A percentile compares a stretch with the other conserved stretches of the same genome.
phyloP scores from a whole-genome alignment of 2,113 vertebrate genomes.

The Arizona elegans region DNA sequence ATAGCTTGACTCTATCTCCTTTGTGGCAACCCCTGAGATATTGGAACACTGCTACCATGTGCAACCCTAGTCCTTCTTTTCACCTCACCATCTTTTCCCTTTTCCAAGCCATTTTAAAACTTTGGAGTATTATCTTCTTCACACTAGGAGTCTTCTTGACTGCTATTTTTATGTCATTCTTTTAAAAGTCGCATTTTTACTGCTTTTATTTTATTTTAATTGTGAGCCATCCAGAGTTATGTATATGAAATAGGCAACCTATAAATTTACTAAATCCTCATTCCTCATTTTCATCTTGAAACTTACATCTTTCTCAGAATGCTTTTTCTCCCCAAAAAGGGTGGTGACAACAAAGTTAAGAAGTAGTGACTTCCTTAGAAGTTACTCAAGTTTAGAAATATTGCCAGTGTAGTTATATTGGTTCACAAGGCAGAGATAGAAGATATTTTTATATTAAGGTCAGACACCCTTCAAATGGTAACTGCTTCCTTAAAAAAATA shows the following conservation, averaged over 20 bases:
- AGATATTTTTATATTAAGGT: constrained; percentile 62
- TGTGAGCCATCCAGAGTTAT: background rate
- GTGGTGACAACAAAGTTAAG: background rate
- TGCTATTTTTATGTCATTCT: background rate
- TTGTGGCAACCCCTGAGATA: no score
- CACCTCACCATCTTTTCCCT: background rate
- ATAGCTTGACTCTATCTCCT: no score
- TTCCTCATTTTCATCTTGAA: background rate
- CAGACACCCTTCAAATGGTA: constrained; percentile 31
- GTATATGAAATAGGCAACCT: background rate
- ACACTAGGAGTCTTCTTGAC: background rate
- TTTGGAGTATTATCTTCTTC: background rate
- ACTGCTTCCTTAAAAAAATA: constrained; percentile 58
- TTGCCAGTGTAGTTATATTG: constrained; percentile 54
- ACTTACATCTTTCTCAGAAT: background rate
- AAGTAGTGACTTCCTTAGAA: constrained; percentile 39
- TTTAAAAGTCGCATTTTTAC: background rate
- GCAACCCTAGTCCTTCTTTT: no score
- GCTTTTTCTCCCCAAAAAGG: constrained; percentile 1
- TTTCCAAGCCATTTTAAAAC: background rate
- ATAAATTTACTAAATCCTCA: background rate
- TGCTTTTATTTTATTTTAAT: background rate
- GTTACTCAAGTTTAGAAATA: constrained; percentile 42
- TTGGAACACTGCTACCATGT: no score
- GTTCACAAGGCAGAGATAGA: constrained; percentile 31